phyloP scores from a whole-genome alignment of 2,888 invertebrate genomes.

The Caenorhabditis sp. region DNA sequence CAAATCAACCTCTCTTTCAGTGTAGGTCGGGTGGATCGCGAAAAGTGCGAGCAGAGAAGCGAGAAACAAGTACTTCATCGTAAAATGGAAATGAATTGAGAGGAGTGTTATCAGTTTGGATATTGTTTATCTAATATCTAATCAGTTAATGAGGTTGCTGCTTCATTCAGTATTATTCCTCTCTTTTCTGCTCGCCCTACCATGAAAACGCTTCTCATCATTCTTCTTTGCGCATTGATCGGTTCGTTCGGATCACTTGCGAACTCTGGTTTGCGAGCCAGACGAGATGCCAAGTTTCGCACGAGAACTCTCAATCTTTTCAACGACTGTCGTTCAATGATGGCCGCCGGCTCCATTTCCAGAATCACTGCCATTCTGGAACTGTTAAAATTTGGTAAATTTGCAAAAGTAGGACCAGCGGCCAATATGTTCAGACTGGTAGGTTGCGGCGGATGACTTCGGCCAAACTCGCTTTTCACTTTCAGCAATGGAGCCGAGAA shows the following conservation, averaged over 20 bases:
- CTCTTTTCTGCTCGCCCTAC: too few species aligned
- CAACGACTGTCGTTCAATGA: not conserved
- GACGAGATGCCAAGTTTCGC: not conserved
- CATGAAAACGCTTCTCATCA: not conserved
- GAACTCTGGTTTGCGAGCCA: not conserved
- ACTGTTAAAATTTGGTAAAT: not conserved
- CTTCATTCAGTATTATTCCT: too few species aligned
- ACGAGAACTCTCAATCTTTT: not conserved
- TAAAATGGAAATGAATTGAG: too few species aligned
- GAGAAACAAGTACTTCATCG: too few species aligned
- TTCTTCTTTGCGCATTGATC: not conserved
- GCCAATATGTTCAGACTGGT: slow-evolving; percentile 2
- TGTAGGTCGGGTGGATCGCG: not conserved
- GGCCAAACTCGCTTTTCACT: not conserved
- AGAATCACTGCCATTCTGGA: not conserved
- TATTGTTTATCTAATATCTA: too few species aligned
- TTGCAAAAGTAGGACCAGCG: not conserved
- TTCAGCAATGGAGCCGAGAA: not conserved
- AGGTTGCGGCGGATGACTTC: not conserved
- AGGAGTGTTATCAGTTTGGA: too few species aligned
- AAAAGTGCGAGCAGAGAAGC: not conserved
- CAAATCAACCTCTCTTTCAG: not conserved
- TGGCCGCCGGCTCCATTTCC: not conserved
- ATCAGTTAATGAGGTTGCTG: too few species aligned
- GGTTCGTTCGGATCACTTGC: not conserved